Conservation (phyloP, 2,113 vertebrate species). For the Alligator sinensis region DNA sequence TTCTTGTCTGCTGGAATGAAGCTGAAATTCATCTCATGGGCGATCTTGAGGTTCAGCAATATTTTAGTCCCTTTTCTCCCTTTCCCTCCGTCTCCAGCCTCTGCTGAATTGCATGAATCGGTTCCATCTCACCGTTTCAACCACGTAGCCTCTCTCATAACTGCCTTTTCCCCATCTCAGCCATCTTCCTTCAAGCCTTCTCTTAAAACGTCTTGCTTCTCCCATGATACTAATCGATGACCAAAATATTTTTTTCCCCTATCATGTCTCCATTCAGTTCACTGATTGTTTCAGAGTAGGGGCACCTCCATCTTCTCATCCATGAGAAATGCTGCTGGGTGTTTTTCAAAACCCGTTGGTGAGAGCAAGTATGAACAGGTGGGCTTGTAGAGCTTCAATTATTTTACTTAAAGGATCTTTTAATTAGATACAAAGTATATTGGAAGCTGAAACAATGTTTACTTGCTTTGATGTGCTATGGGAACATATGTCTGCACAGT, state of each 20-base stretch:
- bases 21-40: background rate
- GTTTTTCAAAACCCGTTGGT: background rate
- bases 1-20: background rate
- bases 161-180: constrained; percentile 1
- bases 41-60: background rate
- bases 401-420: constrained; percentile 54
- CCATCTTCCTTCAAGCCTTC: constrained; percentile 58
- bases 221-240: constrained; percentile 60
- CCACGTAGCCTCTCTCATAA: background rate
- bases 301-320: background rate
- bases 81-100: background rate
- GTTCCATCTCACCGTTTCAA: background rate
- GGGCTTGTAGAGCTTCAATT: constrained; percentile 69
- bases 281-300: constrained; percentile 13
- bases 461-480: constrained; percentile 75
- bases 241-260: constrained; percentile 59
- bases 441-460: constrained; percentile 76
- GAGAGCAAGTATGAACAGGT: constrained; percentile 66
- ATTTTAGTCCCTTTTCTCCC: background rate
- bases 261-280: constrained; percentile 57
- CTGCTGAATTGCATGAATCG: background rate
- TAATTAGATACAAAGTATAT: constrained; percentile 74
- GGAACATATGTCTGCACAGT: constrained; percentile 71
- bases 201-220: constrained; percentile 55
- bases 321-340: constrained; percentile 45